These are phyloP conservation scores for Folsomia candida DNA, from an alignment of 2,888 invertebrate genomes.

Conservation along the genomic window DNA sequence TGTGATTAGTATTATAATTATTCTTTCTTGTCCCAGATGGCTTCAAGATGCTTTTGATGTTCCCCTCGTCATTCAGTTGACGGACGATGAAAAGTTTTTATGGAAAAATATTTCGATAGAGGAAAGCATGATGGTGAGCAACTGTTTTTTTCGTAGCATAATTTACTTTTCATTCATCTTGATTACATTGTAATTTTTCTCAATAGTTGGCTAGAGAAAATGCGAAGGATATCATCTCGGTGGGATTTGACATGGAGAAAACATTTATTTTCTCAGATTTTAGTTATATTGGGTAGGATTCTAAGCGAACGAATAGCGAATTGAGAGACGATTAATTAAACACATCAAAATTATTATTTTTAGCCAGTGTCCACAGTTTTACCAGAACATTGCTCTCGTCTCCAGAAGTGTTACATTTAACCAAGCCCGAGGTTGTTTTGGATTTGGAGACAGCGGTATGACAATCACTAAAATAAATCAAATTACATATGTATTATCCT, in stretches of 20 bases:
- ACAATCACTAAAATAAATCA: too few relatives aligned
- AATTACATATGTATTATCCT: too few relatives aligned
- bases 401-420: constrained; percentile 95
- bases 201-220: constrained; percentile 75
- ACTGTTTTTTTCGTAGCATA: neutral
- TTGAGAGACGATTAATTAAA: too few relatives aligned
- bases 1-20: constrained; percentile 66
- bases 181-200: too few relatives aligned
- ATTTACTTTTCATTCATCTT: too few relatives aligned
- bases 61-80: constrained; percentile 84
- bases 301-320: too few relatives aligned
- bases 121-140: constrained; percentile 66
- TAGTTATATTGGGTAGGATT: constrained; percentile 81
- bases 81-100: constrained; percentile 96
- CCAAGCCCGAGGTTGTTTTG: constrained; percentile 97
- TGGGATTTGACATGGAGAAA: constrained; percentile 88
- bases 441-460: constrained; percentile 89
- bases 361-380: constrained; percentile 84
- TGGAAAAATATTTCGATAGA: constrained; percentile 91
- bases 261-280: constrained; percentile 97
- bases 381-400: constrained; percentile 86
- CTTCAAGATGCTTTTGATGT: constrained; percentile 49
- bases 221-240: constrained; percentile 95
- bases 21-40: constrained; percentile 85
- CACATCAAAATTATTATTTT: constrained; percentile 52